Conservation (phyloP, 2,113 vertebrate species). For the Galeopterus variegatus region DNA sequence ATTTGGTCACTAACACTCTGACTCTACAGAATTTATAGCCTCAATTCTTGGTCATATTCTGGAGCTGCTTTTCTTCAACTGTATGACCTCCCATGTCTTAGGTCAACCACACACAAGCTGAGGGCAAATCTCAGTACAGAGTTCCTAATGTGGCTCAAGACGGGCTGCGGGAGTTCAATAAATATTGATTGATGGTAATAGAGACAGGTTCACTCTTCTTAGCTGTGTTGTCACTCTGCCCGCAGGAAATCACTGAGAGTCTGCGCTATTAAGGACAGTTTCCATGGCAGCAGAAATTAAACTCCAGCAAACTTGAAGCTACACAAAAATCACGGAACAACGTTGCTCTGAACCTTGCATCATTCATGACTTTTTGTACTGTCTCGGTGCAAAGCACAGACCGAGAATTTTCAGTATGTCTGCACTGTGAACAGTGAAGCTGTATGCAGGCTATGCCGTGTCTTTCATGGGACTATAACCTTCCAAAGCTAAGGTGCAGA, state of each 20-base stretch:
- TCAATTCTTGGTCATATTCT: background rate
- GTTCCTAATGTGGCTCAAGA: constrained; percentile 3
- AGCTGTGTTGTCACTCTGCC: constrained; percentile 73
- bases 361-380: constrained; percentile 45
- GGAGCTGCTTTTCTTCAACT: background rate
- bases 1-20: background rate
- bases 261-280: constrained; percentile 70
- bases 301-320: constrained; percentile 66
- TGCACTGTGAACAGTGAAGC: background rate
- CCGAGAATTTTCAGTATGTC: background rate
- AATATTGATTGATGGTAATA: constrained; percentile 82
- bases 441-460: too few species aligned
- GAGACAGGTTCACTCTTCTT: constrained; percentile 76
- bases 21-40: constrained; percentile 21
- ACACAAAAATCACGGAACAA: constrained; percentile 63
- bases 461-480: background rate
- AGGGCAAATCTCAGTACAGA: constrained; percentile 40
- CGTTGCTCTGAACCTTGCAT: constrained; percentile 44
- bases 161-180: constrained; percentile 75
- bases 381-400: constrained; percentile 45
- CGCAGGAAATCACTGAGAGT: constrained; percentile 72
- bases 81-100: constrained; percentile 26
- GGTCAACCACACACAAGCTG: background rate
- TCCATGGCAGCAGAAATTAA: constrained; percentile 86
- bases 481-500: background rate